These are phyloP conservation scores for Nipponacmea schrenckii DNA, from an alignment of 2,888 invertebrate genomes.

Conservation along the genomic window DNA sequence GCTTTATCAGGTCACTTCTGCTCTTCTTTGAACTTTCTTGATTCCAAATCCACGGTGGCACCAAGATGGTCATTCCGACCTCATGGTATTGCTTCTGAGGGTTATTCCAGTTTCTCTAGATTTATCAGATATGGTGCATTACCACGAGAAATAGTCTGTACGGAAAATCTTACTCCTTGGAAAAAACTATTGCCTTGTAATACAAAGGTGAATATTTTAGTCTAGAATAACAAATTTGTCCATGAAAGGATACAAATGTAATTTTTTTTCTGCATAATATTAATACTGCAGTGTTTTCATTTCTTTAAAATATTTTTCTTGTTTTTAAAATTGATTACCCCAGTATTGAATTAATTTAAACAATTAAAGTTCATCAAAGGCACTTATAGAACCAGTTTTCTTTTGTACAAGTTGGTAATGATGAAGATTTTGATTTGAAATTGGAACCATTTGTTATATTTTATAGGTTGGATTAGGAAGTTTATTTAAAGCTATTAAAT, in stretches of 20 bases:
- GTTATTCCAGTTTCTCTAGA: conserved; percentile 66
- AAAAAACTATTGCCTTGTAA: conserved; percentile 96
- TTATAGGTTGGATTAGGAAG: conserved; percentile 83
- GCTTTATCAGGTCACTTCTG: conserved; percentile 94
- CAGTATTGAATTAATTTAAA: no score
- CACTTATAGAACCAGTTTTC: no score
- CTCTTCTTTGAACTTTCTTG: conserved; percentile 93
- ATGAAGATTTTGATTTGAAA: no score
- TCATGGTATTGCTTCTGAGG: conserved; percentile 74
- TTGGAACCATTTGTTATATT: no score
- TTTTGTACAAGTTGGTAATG: not conserved
- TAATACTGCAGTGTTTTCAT: no score
- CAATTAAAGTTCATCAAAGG: no score
- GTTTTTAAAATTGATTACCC: no score
- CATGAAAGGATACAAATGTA: not conserved
- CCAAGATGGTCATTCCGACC: conserved; percentile 88
- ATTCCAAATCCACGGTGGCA: conserved; percentile 80
- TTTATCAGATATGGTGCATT: conserved; percentile 81
- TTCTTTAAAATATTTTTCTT: no score
- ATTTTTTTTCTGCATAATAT: not conserved
- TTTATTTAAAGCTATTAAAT: conserved; percentile 87
- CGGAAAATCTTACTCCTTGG: conserved; percentile 98
- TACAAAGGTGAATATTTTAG: conserved; percentile 66
- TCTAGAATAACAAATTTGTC: not conserved
- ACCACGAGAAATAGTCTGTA: conserved; percentile 96